Percentiles rank a stretch among this genome's conserved stretches.
These are phyloP conservation scores for Cathartes aura DNA, from an alignment of 2,113 vertebrate species.

Conservation along the genomic window DNA sequence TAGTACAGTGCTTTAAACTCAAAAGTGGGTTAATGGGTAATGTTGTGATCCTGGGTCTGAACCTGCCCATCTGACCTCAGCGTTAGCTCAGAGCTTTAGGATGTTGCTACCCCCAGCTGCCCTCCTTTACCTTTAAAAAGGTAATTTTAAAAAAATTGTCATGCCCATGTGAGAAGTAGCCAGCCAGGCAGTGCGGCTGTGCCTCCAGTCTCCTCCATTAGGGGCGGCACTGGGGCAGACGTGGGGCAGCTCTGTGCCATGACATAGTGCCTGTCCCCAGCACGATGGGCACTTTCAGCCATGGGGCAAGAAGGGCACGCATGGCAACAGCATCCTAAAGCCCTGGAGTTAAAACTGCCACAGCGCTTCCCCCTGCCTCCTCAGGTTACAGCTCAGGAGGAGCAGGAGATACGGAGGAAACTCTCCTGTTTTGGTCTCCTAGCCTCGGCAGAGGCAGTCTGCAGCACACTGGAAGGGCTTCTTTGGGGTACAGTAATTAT, in stretches of 20 bases:
- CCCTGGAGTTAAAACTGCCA: background rate
- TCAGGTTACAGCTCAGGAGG: background rate
- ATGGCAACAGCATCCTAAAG: background rate
- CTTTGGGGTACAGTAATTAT: background rate
- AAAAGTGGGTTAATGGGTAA: background rate
- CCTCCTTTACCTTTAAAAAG: background rate
- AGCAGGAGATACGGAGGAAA: background rate
- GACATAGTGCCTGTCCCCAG: background rate
- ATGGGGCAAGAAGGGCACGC: rapidly evolving
- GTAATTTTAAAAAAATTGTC: background rate
- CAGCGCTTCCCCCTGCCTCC: background rate
- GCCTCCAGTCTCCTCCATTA: rapidly evolving
- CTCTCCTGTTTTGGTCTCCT: background rate
- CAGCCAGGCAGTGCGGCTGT: rapidly evolving
- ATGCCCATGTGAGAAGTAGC: background rate
- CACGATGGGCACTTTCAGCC: rapidly evolving
- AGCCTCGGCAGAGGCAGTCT: rapidly evolving
- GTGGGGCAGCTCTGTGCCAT: rapidly evolving
- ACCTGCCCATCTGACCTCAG: background rate
- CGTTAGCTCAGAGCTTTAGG: background rate
- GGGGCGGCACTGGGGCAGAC: rapidly evolving
- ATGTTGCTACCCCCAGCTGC: background rate
- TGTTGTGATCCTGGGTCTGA: background rate
- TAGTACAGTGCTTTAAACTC: background rate
- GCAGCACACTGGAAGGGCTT: background rate